Conservation (phyloP, 1,140 invertebrate genomes). For the Drosophila bipectinata region DNA sequence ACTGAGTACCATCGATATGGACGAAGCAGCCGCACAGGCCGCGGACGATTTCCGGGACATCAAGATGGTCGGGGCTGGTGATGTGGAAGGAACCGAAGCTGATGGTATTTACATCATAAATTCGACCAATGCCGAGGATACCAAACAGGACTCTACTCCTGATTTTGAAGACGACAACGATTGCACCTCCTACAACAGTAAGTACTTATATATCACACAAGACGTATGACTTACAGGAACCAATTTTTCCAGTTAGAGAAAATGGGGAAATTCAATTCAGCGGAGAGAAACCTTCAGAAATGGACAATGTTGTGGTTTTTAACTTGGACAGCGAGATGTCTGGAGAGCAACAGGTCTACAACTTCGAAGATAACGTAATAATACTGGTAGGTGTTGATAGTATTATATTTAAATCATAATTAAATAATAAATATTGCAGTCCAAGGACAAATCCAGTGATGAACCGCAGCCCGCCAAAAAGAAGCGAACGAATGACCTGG, state of each 20-base stretch:
- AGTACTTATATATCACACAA: slow-evolving; percentile 5
- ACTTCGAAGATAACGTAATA: slow-evolving; percentile 59
- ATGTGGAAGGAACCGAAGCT: slow-evolving; percentile 47
- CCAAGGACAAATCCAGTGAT: slow-evolving; percentile 37
- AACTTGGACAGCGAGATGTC: slow-evolving; percentile 63
- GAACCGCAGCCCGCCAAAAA: background rate
- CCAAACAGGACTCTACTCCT: slow-evolving; percentile 28
- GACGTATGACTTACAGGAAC: background rate
- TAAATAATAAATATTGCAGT: slow-evolving; percentile 12
- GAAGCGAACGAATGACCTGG: slow-evolving; percentile 37
- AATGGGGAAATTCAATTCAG: slow-evolving; percentile 75
- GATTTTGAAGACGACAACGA: slow-evolving; percentile 48
- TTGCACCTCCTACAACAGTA: slow-evolving; percentile 73
- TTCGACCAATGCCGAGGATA: slow-evolving; percentile 20
- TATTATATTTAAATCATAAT: background rate
- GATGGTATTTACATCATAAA: slow-evolving; percentile 68
- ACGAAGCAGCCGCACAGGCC: slow-evolving; percentile 14
- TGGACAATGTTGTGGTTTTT: slow-evolving; percentile 69
- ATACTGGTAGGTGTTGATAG: slow-evolving; percentile 44
- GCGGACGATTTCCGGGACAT: slow-evolving; percentile 34
- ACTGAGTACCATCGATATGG: slow-evolving; percentile 27
- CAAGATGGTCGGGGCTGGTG: slow-evolving; percentile 33
- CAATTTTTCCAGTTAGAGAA: slow-evolving; percentile 56
- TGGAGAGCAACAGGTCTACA: slow-evolving; percentile 53
- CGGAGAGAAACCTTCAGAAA: slow-evolving; percentile 42